Conservation (phyloP, 2,888 invertebrate genomes). For the Pristionchus maxplancki region DNA sequence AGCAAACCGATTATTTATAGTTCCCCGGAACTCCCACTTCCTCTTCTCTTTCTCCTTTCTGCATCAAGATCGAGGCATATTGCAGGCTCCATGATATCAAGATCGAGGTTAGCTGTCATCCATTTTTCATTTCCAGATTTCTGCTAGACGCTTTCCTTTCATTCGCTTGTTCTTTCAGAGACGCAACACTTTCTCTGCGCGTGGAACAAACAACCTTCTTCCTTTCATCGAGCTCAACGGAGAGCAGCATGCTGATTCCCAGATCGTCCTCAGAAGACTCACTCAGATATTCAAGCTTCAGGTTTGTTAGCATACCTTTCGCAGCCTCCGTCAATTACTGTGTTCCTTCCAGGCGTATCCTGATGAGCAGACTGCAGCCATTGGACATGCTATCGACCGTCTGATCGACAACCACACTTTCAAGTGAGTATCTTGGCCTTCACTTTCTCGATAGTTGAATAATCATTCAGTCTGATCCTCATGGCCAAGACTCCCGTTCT, state of each 20-base stretch:
- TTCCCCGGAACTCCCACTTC: slow-evolving; percentile 68
- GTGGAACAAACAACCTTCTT: slow-evolving; percentile 60
- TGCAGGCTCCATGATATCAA: slow-evolving; percentile 71
- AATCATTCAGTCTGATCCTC: neutral
- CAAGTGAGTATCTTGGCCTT: neutral
- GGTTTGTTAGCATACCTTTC: neutral
- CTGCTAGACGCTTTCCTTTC: too few relatives aligned
- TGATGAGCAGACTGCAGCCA: slow-evolving; percentile 10
- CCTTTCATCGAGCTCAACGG: slow-evolving; percentile 69
- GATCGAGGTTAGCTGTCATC: slow-evolving; percentile 63
- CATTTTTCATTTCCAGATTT: neutral
- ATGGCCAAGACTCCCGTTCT: neutral
- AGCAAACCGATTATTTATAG: slow-evolving; percentile 53
- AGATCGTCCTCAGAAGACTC: slow-evolving; percentile 63
- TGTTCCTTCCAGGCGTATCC: neutral
- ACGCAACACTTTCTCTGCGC: slow-evolving; percentile 55
- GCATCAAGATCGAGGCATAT: slow-evolving; percentile 74
- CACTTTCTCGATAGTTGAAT: neutral
- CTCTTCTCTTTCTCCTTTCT: slow-evolving; percentile 75
- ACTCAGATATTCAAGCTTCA: slow-evolving; percentile 59
- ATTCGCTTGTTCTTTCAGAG: neutral
- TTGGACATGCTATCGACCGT: slow-evolving; percentile 32
- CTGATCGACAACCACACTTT: slow-evolving; percentile 45
- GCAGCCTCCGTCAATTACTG: neutral
- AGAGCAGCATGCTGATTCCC: slow-evolving; percentile 65